Evolutionary conservation across 2,797 vertebrate genomes (phyloP).

Genomic region (Kryptolebias ocellatus): DNA sequence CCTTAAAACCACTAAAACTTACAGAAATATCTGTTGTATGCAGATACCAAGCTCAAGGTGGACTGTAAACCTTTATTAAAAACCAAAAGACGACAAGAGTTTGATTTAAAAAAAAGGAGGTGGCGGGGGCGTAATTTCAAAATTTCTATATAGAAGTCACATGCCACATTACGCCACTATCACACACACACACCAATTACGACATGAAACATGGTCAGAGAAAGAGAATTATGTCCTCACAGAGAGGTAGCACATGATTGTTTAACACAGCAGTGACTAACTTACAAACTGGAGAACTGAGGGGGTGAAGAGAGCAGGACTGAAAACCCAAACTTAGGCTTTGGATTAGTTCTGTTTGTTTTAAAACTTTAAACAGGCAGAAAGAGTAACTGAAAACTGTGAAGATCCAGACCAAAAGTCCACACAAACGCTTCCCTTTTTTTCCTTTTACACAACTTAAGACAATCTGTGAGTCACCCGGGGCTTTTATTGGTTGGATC

Average conservation of each 20-base stretch:
- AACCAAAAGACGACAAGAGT: neutral
- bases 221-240: constrained; percentile 58
- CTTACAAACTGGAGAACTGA: constrained; percentile 24
- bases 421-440: constrained; percentile 26
- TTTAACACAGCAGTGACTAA: constrained; percentile 64
- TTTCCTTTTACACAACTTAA: neutral
- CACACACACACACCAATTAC: constrained; percentile 32
- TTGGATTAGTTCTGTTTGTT: constrained; percentile 13
- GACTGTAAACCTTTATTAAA: neutral
- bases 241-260: constrained; percentile 72
- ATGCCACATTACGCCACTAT: constrained; percentile 27
- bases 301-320: neutral
- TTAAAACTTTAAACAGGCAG: neutral
- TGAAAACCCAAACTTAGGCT: constrained; percentile 16
- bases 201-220: constrained; percentile 49
- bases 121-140: constrained; percentile 10
- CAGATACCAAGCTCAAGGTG: neutral
- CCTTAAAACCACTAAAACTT: neutral
- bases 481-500: neutral
- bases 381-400: constrained; percentile 1
- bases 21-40: neutral
- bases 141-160: constrained; percentile 28
- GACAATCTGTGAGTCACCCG: neutral
- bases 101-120: neutral
- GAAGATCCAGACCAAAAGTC: constrained; percentile 1